Conservation (phyloP, 2,113 vertebrate species). For the Cepphus grylle region DNA sequence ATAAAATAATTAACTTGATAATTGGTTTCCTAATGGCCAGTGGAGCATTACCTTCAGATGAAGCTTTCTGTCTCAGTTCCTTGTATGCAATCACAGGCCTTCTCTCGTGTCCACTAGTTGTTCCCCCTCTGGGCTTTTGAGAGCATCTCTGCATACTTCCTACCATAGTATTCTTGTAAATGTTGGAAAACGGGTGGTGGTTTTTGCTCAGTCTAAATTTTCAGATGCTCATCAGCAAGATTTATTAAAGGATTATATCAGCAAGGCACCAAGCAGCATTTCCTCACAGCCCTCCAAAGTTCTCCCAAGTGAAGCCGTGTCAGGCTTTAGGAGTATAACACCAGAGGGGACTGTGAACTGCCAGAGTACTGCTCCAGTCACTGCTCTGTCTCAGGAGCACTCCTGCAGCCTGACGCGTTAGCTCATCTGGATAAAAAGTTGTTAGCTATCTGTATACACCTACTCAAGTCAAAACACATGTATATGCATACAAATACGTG, state of each 20-base stretch:
- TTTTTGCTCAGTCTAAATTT: not conserved
- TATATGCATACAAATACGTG: fast-evolving
- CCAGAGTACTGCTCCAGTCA: too few species aligned
- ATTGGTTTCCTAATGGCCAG: not conserved
- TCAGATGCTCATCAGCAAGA: not conserved
- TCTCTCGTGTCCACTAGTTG: not conserved
- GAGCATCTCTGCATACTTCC: not conserved
- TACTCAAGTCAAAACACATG: not conserved
- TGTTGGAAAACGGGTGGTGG: fast-evolving
- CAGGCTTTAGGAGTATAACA: not conserved
- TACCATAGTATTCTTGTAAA: not conserved
- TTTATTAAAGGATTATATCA: not conserved
- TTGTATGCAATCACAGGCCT: not conserved
- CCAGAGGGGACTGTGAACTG: not conserved
- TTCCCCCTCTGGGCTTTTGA: not conserved
- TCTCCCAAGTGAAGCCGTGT: not conserved
- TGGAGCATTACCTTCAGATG: fast-evolving
- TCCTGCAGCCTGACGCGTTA: not conserved
- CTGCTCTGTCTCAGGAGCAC: not conserved
- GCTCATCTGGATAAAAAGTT: not conserved
- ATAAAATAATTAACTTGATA: not conserved
- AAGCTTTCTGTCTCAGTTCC: not conserved
- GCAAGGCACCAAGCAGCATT: not conserved
- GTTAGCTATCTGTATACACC: not conserved
- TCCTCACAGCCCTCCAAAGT: not conserved